Evolutionary conservation across 1,140 invertebrate genomes (phyloP).

Genomic region (Campoletis sonorensis): DNA sequence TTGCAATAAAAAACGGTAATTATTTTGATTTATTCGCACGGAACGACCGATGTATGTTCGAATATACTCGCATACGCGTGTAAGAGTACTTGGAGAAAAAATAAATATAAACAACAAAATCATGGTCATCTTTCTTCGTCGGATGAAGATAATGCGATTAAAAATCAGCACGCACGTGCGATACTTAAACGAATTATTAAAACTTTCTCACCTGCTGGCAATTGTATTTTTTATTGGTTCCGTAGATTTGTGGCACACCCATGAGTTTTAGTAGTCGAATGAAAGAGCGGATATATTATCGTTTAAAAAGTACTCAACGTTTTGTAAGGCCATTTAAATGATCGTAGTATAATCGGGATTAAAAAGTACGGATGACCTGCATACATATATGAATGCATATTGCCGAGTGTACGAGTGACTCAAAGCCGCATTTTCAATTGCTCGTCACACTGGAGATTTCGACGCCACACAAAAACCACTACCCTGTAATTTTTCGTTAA

Average conservation of each 20-base stretch:
- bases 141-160: background rate
- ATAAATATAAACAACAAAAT: background rate
- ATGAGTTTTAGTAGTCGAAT: conserved; percentile 19
- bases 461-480: background rate
- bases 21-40: too few relatives aligned
- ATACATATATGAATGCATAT: conserved; percentile 35
- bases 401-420: background rate
- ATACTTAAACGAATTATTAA: conserved; percentile 7
- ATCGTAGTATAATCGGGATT: conserved; percentile 8
- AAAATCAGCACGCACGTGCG: background rate
- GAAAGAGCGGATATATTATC: background rate
- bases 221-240: conserved; percentile 19
- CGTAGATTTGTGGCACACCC: conserved; percentile 19
- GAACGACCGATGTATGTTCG: too few relatives aligned
- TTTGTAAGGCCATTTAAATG: background rate
- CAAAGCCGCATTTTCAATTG: conserved; percentile 13
- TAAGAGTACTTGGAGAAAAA: background rate
- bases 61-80: background rate
- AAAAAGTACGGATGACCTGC: conserved; percentile 1
- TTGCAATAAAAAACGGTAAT: too few relatives aligned
- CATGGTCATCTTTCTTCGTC: background rate
- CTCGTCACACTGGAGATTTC: conserved; percentile 1
- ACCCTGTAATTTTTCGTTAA: conserved; percentile 20
- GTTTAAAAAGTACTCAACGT: background rate
- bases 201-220: conserved; percentile 5